Percentiles rank a stretch among this genome's conserved stretches.
phyloP scores from a whole-genome alignment of 1,140 invertebrate species.

The Drosophila elegans region DNA sequence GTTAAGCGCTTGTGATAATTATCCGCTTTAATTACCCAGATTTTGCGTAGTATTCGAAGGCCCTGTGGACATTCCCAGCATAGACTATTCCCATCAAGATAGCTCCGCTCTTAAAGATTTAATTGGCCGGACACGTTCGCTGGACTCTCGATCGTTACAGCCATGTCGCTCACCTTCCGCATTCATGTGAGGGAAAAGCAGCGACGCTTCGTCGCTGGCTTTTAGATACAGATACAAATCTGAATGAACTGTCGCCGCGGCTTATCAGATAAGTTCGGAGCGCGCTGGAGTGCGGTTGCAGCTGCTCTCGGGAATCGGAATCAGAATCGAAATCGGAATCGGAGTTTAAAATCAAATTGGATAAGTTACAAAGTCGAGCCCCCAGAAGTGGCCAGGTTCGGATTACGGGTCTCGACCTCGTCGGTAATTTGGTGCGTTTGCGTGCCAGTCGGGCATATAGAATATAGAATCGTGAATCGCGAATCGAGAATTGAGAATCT shows the following conservation, averaged over 20 bases:
- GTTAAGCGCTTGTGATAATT: constrained; percentile 1
- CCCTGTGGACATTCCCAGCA: neutral
- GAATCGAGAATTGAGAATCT: constrained; percentile 15
- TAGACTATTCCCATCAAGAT: constrained; percentile 9
- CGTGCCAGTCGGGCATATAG: constrained; percentile 56
- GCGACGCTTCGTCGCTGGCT: constrained; percentile 52
- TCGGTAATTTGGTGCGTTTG: constrained; percentile 60
- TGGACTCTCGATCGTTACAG: constrained; percentile 13
- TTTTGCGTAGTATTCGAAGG: neutral
- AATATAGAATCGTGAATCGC: neutral
- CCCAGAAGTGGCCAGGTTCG: constrained; percentile 19
- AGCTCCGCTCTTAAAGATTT: constrained; percentile 2
- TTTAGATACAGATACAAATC: constrained; percentile 70
- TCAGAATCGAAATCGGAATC: constrained; percentile 13
- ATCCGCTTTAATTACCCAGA: neutral
- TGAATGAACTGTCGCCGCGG: constrained; percentile 73
- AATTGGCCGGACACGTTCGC: constrained; percentile 43
- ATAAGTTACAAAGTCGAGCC: constrained; percentile 33
- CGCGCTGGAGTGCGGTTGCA: constrained; percentile 73
- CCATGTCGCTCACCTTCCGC: constrained; percentile 37
- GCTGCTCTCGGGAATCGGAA: constrained; percentile 29
- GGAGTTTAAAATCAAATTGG: neutral
- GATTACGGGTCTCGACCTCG: constrained; percentile 31
- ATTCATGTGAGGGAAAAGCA: constrained; percentile 42
- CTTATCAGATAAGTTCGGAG: constrained; percentile 79